Conservation (phyloP, 2,113 vertebrate species). For the Emydura subglobosa region DNA sequence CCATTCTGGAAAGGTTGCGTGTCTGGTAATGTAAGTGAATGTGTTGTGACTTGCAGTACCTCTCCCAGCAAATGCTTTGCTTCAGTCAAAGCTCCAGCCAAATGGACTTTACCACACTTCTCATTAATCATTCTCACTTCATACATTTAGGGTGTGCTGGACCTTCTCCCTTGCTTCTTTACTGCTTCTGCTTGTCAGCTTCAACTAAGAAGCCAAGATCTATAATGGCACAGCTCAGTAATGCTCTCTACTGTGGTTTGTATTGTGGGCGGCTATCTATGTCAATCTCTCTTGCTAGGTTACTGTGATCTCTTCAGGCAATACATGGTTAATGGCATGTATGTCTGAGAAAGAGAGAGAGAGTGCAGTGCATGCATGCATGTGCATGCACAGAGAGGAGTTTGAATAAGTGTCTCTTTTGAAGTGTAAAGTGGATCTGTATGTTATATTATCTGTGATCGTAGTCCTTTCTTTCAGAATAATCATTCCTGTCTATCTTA, state of each 20-base stretch:
- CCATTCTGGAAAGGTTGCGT: fast-evolving
- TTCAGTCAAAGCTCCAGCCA: fast-evolving
- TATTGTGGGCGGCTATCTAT: not conserved
- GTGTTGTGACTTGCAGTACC: not conserved
- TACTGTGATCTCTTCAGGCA: not conserved
- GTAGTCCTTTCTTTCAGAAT: not conserved
- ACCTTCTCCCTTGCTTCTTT: not conserved
- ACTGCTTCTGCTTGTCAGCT: not conserved
- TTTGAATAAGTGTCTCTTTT: not conserved
- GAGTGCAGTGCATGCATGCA: too few relatives aligned
- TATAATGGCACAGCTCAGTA: not conserved
- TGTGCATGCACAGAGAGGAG: not conserved
- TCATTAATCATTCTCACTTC: not conserved
- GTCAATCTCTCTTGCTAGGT: not conserved
- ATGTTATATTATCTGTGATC: not conserved
- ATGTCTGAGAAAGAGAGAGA: not conserved
- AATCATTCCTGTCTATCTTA: not conserved
- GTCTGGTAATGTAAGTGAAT: not conserved
- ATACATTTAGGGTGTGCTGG: not conserved
- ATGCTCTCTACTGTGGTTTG: not conserved
- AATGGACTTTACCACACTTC: not conserved
- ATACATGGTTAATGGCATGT: not conserved
- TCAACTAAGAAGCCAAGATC: not conserved
- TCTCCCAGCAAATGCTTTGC: not conserved
- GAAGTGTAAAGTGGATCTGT: not conserved